These are phyloP conservation scores for Eubasilissa splendida DNA, from an alignment of 2,888 invertebrate genomes.

Conservation along the genomic window DNA sequence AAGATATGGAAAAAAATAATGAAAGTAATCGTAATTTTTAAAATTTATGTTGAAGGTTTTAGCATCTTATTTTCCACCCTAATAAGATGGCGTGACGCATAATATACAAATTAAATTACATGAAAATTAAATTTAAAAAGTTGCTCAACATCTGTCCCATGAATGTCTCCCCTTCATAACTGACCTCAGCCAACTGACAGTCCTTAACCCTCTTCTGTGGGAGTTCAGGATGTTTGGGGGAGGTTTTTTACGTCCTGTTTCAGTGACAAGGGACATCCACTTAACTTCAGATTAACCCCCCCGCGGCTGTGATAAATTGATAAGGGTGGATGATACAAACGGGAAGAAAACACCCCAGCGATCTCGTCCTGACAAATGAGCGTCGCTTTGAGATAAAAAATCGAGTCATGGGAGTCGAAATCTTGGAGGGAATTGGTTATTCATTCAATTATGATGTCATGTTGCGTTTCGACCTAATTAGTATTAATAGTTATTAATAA, in stretches of 20 bases:
- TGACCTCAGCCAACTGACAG: constrained; percentile 49
- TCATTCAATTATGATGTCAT: constrained; percentile 25
- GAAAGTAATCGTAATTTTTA: no score
- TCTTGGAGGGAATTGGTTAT: constrained; percentile 29
- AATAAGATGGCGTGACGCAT: background rate
- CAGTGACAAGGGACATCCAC: constrained; percentile 58
- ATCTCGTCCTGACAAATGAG: constrained; percentile 54
- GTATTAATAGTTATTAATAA: no score
- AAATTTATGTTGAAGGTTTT: no score
- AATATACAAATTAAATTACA: constrained; percentile 5
- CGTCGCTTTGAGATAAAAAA: constrained; percentile 48
- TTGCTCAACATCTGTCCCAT: constrained; percentile 34
- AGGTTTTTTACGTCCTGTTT: constrained; percentile 53
- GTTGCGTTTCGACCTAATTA: background rate
- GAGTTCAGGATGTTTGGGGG: constrained; percentile 37
- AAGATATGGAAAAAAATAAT: no score
- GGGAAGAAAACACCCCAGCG: constrained; percentile 40
- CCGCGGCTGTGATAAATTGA: constrained; percentile 57
- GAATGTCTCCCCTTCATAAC: constrained; percentile 47
- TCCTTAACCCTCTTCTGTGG: constrained; percentile 21
- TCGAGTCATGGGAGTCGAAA: constrained; percentile 28
- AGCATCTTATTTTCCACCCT: no score
- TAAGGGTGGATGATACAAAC: constrained; percentile 53
- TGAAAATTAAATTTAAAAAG: constrained; percentile 10
- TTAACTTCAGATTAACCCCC: constrained; percentile 58